phyloP scores from a whole-genome alignment of 2,113 vertebrate species.

The Myanophis thanlyinensis region DNA sequence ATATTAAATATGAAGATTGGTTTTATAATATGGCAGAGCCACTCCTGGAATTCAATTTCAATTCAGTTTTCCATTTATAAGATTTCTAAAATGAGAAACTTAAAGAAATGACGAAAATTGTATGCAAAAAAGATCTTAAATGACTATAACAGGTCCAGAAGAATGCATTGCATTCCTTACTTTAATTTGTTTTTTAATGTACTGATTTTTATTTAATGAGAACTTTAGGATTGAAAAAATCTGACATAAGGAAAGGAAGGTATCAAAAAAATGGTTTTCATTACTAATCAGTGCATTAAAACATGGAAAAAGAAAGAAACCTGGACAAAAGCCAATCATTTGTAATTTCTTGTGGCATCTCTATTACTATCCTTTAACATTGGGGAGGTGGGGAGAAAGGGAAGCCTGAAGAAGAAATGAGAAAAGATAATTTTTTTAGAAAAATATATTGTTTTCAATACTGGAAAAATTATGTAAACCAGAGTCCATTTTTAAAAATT shows the following conservation, averaged over 20 bases:
- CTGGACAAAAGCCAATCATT: neutral
- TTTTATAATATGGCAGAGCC: neutral
- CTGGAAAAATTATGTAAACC: neutral
- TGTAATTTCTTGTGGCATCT: neutral
- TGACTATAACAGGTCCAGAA: neutral
- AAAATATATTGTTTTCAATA: neutral
- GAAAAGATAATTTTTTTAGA: neutral
- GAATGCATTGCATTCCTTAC: neutral
- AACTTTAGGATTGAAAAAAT: neutral
- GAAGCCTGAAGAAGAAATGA: neutral
- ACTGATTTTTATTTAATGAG: neutral
- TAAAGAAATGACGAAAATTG: neutral
- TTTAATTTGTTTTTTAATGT: neutral
- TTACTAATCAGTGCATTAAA: neutral
- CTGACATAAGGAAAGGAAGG: neutral
- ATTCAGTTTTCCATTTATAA: neutral
- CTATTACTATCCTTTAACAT: neutral
- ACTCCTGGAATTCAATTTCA: neutral
- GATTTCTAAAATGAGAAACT: neutral
- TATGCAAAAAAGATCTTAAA: neutral
- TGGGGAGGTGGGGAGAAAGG: neutral
- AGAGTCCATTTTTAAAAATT: neutral
- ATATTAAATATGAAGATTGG: neutral
- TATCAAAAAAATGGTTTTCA: neutral
- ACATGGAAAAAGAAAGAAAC: no score